phyloP scores from a whole-genome alignment of 2,888 invertebrate species.

The Syrista parreyssii region DNA sequence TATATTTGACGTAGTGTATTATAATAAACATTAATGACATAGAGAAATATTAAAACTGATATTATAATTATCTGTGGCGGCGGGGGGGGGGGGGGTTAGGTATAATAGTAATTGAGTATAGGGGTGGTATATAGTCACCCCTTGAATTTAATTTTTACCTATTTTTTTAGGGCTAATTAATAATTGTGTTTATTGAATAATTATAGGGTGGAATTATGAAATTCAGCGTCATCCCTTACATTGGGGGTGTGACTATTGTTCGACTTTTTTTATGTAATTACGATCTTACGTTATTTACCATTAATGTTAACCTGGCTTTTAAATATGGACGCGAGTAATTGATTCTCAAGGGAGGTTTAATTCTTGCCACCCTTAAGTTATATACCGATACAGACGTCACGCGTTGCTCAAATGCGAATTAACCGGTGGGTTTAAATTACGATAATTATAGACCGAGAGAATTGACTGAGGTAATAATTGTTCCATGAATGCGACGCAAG shows the following conservation, averaged over 20 bases:
- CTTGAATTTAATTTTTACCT: neutral
- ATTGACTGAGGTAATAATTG: neutral
- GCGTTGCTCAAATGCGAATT: neutral
- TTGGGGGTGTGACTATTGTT: neutral
- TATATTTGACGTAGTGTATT: no score
- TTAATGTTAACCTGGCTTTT: neutral
- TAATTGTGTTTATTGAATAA: neutral
- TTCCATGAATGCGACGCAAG: neutral
- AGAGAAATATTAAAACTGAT: neutral
- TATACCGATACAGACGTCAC: neutral
- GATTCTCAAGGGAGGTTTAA: neutral
- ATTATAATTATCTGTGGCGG: neutral
- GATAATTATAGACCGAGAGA: neutral
- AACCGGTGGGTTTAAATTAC: neutral
- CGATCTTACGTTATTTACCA: neutral
- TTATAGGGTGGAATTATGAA: neutral
- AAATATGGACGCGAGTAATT: neutral
- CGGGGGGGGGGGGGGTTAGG: no score
- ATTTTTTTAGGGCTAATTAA: neutral
- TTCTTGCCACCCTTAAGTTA: neutral
- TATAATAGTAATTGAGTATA: neutral
- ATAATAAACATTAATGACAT: no score
- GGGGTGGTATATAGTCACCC: neutral
- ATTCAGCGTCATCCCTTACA: neutral
- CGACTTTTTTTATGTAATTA: neutral